Conservation (phyloP, 2,888 invertebrate genomes). For the Philaethria dido region DNA sequence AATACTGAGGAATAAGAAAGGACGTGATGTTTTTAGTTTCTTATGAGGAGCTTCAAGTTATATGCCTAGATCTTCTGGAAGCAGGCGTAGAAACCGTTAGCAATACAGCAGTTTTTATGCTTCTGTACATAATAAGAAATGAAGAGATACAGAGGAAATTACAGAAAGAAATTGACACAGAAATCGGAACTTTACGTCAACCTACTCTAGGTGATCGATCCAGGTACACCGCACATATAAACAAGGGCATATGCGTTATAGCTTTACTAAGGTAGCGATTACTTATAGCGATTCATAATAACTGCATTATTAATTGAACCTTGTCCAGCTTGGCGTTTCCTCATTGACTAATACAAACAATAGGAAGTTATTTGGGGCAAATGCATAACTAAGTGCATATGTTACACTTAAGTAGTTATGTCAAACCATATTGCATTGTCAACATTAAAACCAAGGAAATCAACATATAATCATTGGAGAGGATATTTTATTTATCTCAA, state of each 20-base stretch:
- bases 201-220: constrained; percentile 83
- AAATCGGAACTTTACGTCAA: constrained; percentile 80
- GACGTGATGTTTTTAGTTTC: constrained; percentile 52
- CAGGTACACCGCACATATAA: constrained; percentile 67
- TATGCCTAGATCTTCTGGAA: constrained; percentile 87
- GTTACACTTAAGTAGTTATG: too few species aligned
- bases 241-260: neutral
- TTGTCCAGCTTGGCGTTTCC: too few species aligned
- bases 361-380: too few species aligned
- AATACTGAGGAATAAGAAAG: neutral
- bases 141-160: constrained; percentile 82
- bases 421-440: too few species aligned
- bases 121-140: constrained; percentile 84
- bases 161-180: constrained; percentile 84
- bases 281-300: too few species aligned
- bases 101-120: constrained; percentile 84
- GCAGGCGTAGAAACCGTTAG: constrained; percentile 89
- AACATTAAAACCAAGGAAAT: too few species aligned
- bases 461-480: too few species aligned
- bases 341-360: too few species aligned
- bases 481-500: too few species aligned
- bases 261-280: too few species aligned
- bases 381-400: too few species aligned
- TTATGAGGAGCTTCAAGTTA: constrained; percentile 70
- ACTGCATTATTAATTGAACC: too few species aligned